These are phyloP conservation scores for Hydractinia symbiolongicarpus DNA, from an alignment of 30 jellyfish, hydroid and myxozoan species.

Conservation along the genomic window DNA sequence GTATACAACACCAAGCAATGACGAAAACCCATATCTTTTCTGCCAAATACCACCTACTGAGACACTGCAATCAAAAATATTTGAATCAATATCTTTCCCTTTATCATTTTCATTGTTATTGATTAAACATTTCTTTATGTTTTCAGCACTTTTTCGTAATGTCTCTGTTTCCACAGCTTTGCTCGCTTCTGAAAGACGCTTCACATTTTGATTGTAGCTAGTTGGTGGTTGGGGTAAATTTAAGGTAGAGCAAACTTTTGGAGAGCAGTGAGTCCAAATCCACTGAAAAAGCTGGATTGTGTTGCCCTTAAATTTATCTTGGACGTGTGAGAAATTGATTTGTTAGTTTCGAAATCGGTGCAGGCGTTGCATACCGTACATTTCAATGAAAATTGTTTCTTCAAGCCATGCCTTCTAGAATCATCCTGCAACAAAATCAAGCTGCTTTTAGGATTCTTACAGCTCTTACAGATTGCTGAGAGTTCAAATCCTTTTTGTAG, in stretches of 20 bases:
- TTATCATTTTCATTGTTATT: neutral
- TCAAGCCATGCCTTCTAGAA: neutral
- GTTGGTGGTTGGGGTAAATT: neutral
- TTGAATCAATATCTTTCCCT: neutral
- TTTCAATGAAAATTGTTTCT: neutral
- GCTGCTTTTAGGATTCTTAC: neutral
- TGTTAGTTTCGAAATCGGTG: neutral
- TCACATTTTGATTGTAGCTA: neutral
- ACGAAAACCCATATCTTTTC: constrained; percentile 35
- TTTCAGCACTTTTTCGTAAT: neutral
- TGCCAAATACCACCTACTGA: constrained; percentile 50
- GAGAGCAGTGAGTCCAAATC: neutral
- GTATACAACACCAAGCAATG: constrained; percentile 45
- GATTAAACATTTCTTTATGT: neutral
- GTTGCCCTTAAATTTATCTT: neutral
- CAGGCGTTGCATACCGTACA: neutral
- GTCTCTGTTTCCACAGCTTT: neutral
- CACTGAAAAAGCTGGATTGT: neutral
- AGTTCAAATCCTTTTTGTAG: neutral
- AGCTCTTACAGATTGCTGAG: neutral
- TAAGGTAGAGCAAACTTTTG: neutral
- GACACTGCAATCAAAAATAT: constrained; percentile 2
- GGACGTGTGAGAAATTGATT: neutral
- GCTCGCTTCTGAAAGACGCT: neutral
- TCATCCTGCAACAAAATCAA: constrained; percentile 8